Percentiles rank a stretch among this genome's conserved stretches.
Conservation (phyloP, 2,888 invertebrate species). For the Eupithecia exiguata region DNA sequence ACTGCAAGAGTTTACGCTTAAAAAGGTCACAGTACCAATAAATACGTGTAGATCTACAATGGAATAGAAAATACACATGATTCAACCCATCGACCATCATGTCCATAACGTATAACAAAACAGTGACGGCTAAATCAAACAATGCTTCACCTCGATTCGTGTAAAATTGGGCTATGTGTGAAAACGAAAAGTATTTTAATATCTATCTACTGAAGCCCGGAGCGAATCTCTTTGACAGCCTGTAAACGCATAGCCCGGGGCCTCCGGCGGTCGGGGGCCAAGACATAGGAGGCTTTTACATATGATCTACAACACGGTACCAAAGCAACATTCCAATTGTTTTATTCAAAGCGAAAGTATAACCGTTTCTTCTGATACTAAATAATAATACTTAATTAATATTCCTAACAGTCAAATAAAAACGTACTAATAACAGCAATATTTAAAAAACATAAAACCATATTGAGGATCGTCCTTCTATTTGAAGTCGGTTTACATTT, state of each 20-base stretch:
- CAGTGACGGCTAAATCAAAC: neutral
- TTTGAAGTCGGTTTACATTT: no score
- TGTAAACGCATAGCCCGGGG: constrained; percentile 53
- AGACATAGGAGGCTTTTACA: neutral
- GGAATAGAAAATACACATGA: neutral
- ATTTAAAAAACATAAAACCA: no score
- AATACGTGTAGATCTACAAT: neutral
- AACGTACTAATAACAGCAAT: neutral
- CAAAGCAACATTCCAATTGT: no score
- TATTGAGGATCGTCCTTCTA: no score
- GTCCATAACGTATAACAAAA: neutral
- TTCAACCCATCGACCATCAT: neutral
- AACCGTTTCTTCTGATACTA: neutral
- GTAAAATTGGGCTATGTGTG: constrained; percentile 37
- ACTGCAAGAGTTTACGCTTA: neutral
- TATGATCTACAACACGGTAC: neutral
- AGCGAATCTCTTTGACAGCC: constrained; percentile 55
- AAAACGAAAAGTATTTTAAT: constrained; percentile 44
- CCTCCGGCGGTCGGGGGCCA: constrained; percentile 1
- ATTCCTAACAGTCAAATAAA: neutral
- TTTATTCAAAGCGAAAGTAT: neutral
- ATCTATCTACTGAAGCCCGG: constrained; percentile 34
- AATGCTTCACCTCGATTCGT: constrained; percentile 3
- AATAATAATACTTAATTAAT: neutral
- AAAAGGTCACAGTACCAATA: neutral